Evolutionary conservation across 92 coral and sea anemone genomes (phyloP).

Genomic region (Micromussa lordhowensis): DNA sequence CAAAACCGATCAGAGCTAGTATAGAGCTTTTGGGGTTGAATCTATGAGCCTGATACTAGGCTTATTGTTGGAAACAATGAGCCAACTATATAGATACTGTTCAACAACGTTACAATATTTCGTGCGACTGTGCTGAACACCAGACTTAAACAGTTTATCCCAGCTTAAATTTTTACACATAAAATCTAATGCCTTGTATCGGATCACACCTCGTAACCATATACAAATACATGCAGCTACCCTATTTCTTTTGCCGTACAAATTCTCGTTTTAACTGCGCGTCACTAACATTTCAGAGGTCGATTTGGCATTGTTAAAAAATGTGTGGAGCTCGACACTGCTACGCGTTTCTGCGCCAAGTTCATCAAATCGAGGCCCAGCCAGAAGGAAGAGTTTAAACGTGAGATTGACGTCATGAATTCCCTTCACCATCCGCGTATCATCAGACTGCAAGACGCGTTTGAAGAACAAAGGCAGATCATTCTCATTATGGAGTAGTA

Average conservation of each 20-base stretch:
- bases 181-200: too few species aligned
- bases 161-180: too few species aligned
- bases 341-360: slow-evolving; percentile 88
- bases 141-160: too few species aligned
- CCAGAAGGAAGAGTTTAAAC: slow-evolving; percentile 87
- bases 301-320: slow-evolving; percentile 92
- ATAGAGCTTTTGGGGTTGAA: too few species aligned
- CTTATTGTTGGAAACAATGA: too few species aligned
- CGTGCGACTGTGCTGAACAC: too few species aligned
- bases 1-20: too few species aligned
- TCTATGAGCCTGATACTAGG: too few species aligned
- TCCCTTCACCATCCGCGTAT: slow-evolving; percentile 81
- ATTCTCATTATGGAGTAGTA: slow-evolving; percentile 89
- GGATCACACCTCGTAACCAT: too few species aligned
- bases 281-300: slow-evolving; percentile 61
- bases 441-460: slow-evolving; percentile 88
- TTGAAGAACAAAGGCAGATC: slow-evolving; percentile 86
- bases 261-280: background rate
- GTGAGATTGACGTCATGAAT: slow-evolving; percentile 89
- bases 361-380: slow-evolving; percentile 90
- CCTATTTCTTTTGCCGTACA: background rate
- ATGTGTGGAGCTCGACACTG: slow-evolving; percentile 86
- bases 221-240: too few species aligned
- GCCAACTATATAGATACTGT: too few species aligned
- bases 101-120: too few species aligned